A percentile compares a stretch with the other conserved stretches of the same genome.
Evolutionary conservation across 2,888 invertebrate species (phyloP).

Genomic region (Theretra japonica): DNA sequence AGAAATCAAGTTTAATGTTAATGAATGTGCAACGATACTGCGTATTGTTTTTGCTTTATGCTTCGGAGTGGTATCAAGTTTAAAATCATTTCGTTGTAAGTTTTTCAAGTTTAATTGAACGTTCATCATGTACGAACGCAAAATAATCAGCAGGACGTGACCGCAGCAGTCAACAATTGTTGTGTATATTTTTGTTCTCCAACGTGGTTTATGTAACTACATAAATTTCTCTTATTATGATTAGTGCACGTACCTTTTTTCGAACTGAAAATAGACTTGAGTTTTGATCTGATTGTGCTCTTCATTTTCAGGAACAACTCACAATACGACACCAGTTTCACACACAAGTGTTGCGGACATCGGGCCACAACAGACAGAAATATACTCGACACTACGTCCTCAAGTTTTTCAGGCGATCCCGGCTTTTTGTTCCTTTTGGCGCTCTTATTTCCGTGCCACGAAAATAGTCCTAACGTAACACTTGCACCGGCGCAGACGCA

Average conservation of each 20-base stretch:
- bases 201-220: slow-evolving; percentile 11
- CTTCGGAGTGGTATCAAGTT: not conserved
- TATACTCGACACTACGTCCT: slow-evolving; percentile 78
- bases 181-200: slow-evolving; percentile 2
- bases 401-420: slow-evolving; percentile 79
- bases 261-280: slow-evolving; percentile 77
- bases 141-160: slow-evolving; percentile 25
- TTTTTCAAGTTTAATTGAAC: slow-evolving; percentile 19
- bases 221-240: slow-evolving; percentile 20
- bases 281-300: slow-evolving; percentile 78
- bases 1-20: slow-evolving; percentile 34
- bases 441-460: slow-evolving; percentile 85
- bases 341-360: slow-evolving; percentile 68
- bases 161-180: slow-evolving; percentile 18
- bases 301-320: slow-evolving; percentile 65
- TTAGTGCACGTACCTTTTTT: slow-evolving; percentile 67
- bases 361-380: slow-evolving; percentile 76
- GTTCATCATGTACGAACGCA: slow-evolving; percentile 21
- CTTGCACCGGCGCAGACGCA: slow-evolving; percentile 79
- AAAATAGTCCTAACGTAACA: slow-evolving; percentile 82
- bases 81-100: not conserved
- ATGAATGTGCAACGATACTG: not conserved
- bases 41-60: slow-evolving; percentile 1
- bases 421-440: slow-evolving; percentile 83
- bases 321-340: slow-evolving; percentile 53